These are phyloP conservation scores for Callopanchax toddi DNA, from an alignment of 2,113 vertebrate species.

Conservation along the genomic window DNA sequence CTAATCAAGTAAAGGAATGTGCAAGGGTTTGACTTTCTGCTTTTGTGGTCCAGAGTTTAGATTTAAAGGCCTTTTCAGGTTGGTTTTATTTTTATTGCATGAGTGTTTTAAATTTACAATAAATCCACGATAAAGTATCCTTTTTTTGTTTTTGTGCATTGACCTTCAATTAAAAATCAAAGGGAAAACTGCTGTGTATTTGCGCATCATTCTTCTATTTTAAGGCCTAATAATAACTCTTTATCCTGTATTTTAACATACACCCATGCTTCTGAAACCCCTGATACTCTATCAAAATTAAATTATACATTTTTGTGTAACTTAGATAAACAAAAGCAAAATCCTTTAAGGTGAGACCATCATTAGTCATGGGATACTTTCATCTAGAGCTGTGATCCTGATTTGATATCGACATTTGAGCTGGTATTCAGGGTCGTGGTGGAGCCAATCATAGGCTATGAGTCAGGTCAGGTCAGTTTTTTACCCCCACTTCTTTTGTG, in stretches of 20 bases:
- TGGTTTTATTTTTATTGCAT: slow-evolving; percentile 50
- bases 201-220: background rate
- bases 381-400: slow-evolving; percentile 36
- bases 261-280: slow-evolving; percentile 7
- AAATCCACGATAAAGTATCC: too few relatives aligned
- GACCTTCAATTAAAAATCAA: background rate
- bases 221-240: slow-evolving; percentile 21
- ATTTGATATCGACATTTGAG: slow-evolving; percentile 37
- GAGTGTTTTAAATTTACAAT: slow-evolving; percentile 17
- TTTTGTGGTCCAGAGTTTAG: slow-evolving; percentile 21
- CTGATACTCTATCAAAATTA: slow-evolving; percentile 23
- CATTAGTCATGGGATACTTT: slow-evolving; percentile 25
- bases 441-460: slow-evolving; percentile 32
- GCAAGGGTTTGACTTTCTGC: slow-evolving; percentile 58
- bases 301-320: slow-evolving; percentile 20
- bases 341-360: slow-evolving; percentile 16
- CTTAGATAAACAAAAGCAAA: slow-evolving; percentile 43
- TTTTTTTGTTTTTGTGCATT: too few relatives aligned
- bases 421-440: slow-evolving; percentile 28
- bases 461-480: slow-evolving; percentile 56
- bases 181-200: background rate
- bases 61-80: slow-evolving; percentile 54
- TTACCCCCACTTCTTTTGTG: slow-evolving; percentile 24
- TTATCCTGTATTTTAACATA: slow-evolving; percentile 1
- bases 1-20: slow-evolving; percentile 79